Evolutionary conservation across 2,113 vertebrate genomes (phyloP).

Genomic region (Psophia crepitans): DNA sequence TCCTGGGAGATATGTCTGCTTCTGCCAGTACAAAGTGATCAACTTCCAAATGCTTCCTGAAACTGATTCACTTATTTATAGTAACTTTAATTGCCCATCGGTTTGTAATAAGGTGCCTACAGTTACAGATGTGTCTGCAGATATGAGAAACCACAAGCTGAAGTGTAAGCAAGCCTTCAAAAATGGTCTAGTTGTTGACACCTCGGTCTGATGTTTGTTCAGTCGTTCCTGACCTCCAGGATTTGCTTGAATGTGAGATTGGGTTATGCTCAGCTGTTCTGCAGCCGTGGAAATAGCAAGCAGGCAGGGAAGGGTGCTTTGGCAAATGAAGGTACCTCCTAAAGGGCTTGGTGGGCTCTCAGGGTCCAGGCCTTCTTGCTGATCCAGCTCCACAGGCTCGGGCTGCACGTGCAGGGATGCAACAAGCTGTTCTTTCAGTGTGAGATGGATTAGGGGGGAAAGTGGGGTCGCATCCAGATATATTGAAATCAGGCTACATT

Average conservation of each 20-base stretch:
- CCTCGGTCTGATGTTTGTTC: neutral
- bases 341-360: neutral
- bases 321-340: neutral
- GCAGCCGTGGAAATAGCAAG: neutral
- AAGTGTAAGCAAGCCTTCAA: neutral
- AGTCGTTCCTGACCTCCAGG: rapidly evolving
- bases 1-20: neutral
- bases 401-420: neutral
- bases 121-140: neutral
- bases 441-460: neutral
- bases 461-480: neutral
- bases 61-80: neutral
- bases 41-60: neutral
- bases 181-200: neutral
- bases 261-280: neutral
- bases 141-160: neutral
- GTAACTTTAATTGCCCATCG: neutral
- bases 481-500: neutral
- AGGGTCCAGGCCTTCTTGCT: neutral
- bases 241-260: rapidly evolving
- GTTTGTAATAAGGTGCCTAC: neutral
- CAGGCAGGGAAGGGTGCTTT: neutral
- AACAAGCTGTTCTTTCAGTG: neutral
- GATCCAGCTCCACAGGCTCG: neutral
- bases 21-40: neutral